Evolutionary conservation across 2,113 vertebrate genomes (phyloP).

Genomic region (Paradoxurus hermaphroditus): DNA sequence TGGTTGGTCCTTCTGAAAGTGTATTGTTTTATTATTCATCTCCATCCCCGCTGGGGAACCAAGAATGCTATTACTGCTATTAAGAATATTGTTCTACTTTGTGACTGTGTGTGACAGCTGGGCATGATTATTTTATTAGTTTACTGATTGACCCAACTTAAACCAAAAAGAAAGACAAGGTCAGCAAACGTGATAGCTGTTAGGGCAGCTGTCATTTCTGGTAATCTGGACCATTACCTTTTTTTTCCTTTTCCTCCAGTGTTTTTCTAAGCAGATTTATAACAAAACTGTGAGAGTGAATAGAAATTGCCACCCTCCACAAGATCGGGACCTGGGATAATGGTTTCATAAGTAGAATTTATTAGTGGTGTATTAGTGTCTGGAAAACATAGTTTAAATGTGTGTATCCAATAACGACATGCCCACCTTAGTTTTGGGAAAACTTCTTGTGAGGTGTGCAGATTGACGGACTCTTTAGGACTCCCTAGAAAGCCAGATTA

Average conservation of each 20-base stretch:
- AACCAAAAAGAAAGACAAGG: constrained; percentile 38
- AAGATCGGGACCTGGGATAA: neutral
- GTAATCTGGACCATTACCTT: neutral
- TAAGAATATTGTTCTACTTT: constrained; percentile 37
- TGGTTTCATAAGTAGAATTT: neutral
- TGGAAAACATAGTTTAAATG: neutral
- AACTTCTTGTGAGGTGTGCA: rapidly evolving
- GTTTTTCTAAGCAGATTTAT: constrained; percentile 28
- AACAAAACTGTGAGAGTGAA: neutral
- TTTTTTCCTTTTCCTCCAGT: neutral
- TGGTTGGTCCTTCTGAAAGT: neutral
- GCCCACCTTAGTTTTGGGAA: neutral
- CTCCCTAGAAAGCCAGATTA: neutral
- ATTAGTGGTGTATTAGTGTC: neutral
- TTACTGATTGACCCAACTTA: constrained; percentile 22
- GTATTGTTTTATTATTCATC: neutral
- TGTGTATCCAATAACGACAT: neutral
- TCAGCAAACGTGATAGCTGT: neutral
- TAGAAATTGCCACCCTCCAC: neutral
- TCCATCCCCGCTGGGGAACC: neutral
- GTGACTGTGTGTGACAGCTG: neutral
- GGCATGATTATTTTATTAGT: constrained; percentile 45
- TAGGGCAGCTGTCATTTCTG: neutral
- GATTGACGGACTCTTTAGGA: neutral
- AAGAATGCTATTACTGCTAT: neutral